Evolutionary conservation across 2,113 vertebrate species (phyloP).

Genomic region (Galbula dea): DNA sequence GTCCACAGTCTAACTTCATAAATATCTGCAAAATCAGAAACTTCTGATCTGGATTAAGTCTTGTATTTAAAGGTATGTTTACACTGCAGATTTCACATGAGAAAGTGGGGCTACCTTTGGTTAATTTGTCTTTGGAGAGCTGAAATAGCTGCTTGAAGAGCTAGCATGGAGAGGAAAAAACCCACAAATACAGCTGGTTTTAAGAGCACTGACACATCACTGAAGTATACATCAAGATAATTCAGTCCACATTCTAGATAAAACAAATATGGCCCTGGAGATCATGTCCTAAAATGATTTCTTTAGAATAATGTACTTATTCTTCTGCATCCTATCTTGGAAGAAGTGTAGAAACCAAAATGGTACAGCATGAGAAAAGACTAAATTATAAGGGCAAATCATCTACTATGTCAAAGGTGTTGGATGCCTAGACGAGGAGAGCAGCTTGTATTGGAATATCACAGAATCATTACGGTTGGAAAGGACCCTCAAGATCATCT

Average conservation of each 20-base stretch:
- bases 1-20: not conserved
- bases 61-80: not conserved
- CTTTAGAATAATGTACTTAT: not conserved
- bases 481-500: too few species aligned
- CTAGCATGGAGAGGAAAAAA: not conserved
- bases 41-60: constrained; percentile 9
- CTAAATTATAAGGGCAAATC: not conserved
- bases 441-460: not conserved
- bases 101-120: not conserved
- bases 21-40: not conserved
- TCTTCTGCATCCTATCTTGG: not conserved
- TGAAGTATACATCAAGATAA: not conserved
- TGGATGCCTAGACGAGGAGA: not conserved
- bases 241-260: not conserved
- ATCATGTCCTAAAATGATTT: not conserved
- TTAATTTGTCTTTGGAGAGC: not conserved
- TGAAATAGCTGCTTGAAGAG: not conserved
- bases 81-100: not conserved
- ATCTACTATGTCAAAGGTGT: not conserved
- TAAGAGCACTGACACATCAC: not conserved
- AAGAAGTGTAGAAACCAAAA: not conserved
- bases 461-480: too few species aligned
- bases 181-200: not conserved
- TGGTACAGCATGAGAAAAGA: not conserved
- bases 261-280: not conserved